phyloP scores from a whole-genome alignment of 92 coral and sea anemone genomes.

The Bergia sp. region DNA sequence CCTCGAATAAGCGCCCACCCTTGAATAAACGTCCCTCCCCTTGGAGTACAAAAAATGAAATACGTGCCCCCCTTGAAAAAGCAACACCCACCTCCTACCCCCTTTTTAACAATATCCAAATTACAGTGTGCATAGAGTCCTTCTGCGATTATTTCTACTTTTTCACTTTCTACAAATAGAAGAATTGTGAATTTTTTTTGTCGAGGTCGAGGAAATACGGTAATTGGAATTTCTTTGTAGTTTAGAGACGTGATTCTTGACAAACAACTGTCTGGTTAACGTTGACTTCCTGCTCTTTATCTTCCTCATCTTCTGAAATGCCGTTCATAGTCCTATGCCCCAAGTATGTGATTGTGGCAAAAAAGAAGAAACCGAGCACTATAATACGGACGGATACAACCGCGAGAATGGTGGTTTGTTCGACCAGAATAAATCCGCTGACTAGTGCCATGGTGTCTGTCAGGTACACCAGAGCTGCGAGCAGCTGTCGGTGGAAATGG shows the following conservation, averaged over 20 bases:
- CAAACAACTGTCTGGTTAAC: background rate
- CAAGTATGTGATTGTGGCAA: constrained; percentile 33
- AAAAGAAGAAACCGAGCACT: constrained; percentile 41
- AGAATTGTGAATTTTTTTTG: too few species aligned
- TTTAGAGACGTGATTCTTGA: background rate
- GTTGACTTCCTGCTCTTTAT: background rate
- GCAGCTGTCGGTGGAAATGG: constrained; percentile 54
- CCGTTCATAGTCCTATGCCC: constrained; percentile 34
- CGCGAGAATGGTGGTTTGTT: constrained; percentile 21
- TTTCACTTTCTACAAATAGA: too few species aligned
- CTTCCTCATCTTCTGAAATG: background rate
- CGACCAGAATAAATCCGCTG: constrained; percentile 43
- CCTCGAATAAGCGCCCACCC: too few species aligned
- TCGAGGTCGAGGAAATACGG: background rate
- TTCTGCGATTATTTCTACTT: too few species aligned
- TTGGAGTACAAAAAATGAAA: too few species aligned
- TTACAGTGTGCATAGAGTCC: too few species aligned
- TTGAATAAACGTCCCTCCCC: too few species aligned
- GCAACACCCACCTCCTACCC: too few species aligned
- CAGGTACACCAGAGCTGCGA: constrained; percentile 45
- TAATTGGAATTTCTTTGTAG: background rate
- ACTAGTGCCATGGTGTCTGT: constrained; percentile 46
- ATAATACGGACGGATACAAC: constrained; percentile 43
- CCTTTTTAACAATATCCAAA: too few species aligned
- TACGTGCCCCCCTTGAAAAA: too few species aligned